Base-by-base conservation (phyloP, 2,888 invertebrate genomes). In the Atethmia centrago region DNA sequence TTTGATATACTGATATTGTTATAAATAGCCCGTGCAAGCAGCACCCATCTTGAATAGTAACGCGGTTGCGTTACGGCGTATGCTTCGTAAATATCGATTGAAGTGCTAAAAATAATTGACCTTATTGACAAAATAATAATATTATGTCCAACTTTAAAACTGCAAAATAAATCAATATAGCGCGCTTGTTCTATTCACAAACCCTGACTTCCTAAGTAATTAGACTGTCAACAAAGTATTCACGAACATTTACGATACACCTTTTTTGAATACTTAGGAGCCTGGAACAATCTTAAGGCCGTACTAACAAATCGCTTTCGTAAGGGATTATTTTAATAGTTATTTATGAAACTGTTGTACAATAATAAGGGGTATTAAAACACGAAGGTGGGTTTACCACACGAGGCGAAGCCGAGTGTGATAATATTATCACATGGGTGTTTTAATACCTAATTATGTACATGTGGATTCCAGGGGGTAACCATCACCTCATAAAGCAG, bases 231-330 rank as follows among this genome's bases (percentile, higher is more conserved):
- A 45, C n/a, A 45, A 10, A 49, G 25, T 28, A 25, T 68, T 21
- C 25, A 45, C 3, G 8, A 36, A 59, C 14, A 36, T 9, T n/a
- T 53, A 42, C 5, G 19, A 19, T 42, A 40, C 16, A 66, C 19
- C 5, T 0, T 53, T 36, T 36, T 47, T 36, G 8, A 47, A 69
- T 8, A 16, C 12, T 42, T 21, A 5, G 31, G 3, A 45, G 36
- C 36, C 19, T 31, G 8, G 28, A 73, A 59, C 19, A n/a, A 51
- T 36, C 28, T 47, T 21, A 25, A 56, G 19, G 28, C 2, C 14
- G 14, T 31, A 56, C 74, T 12, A 42, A 56, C n/a, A 53, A 73
- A 74, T 62, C 28, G 47, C 55, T 62, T 19, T 16, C 12, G 4
- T n/a, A 47, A 28, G 9, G 55, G 0, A 56, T 71, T 36, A 19